These are phyloP conservation scores for Lochmaea capreae DNA, from an alignment of 2,888 invertebrate species.

Conservation along the genomic window DNA sequence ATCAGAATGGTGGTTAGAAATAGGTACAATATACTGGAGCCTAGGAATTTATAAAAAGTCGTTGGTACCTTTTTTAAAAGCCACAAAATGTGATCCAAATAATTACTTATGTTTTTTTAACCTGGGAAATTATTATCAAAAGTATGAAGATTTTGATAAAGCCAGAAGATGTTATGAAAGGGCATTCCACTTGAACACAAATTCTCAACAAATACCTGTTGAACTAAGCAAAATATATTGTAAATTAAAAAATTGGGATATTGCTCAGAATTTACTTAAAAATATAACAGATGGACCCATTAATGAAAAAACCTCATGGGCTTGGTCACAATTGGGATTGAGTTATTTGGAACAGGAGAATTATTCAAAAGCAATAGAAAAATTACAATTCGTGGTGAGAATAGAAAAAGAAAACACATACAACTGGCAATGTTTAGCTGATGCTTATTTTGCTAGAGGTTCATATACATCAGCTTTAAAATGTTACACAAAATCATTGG, in stretches of 20 bases:
- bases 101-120: conserved; percentile 79
- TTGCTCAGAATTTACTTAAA: conserved; percentile 73
- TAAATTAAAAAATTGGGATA: conserved; percentile 74
- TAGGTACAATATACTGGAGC: conserved; percentile 73
- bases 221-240: conserved; percentile 82
- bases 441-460: conserved; percentile 89
- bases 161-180: conserved; percentile 88
- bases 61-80: conserved; percentile 74
- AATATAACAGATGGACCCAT: conserved; percentile 66
- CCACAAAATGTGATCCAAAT: conserved; percentile 79
- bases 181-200: conserved; percentile 79
- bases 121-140: conserved; percentile 80
- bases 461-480: conserved; percentile 91
- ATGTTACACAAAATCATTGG: conserved; percentile 83
- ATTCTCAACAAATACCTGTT: conserved; percentile 75
- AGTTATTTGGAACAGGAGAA: conserved; percentile 81
- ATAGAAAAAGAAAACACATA: conserved; percentile 75
- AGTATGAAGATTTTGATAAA: conserved; percentile 75
- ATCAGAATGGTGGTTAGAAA: conserved; percentile 69
- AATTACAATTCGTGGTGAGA: conserved; percentile 80
- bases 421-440: conserved; percentile 90
- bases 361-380: conserved; percentile 79
- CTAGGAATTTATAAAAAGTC: conserved; percentile 71
- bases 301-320: conserved; percentile 72
- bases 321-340: conserved; percentile 86